Base-by-base conservation (phyloP, 23 tunicate genomes). In the Trididemnum miniatum region DNA sequence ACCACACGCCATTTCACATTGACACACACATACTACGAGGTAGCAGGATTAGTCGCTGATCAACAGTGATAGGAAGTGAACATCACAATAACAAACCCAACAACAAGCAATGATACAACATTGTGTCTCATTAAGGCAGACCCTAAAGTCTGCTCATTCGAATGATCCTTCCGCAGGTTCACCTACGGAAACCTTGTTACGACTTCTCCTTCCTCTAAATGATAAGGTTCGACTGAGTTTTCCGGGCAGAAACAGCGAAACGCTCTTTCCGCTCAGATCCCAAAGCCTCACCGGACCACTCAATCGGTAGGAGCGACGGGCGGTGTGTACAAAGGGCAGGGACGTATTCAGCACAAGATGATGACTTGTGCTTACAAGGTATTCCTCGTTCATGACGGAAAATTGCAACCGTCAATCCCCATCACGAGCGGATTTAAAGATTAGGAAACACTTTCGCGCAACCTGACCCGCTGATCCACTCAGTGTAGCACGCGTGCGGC, bases 401-500 rank as follows among this genome's bases (percentile, higher is more conserved):
- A 72, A 72, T 72, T 72, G 36, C 78, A 72, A 72, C 22, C 36
- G 59, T 59, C 78, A 31, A 72, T 72, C 78, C 78, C 78, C 31
- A 72, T 23, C 78, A 72, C 78, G 78, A 72, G 59, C 22, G 49
- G 78, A 59, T 54, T 72, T 72, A 54, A 72, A 59, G 78, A 31
- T 72, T 72, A 72, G 59, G 59, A 31, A 18, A 9, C 57, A 12
- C 57, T 49, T 18, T 49, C 57, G 57, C 15, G 57, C 12, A 49
- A 9, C 15, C 15, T 9, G 28, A 23, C 31, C 7, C 28, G 31
- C 28, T 25, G 30, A 64, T 27, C 30, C 28, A 9, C 12, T 86
- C 83, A 82, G 49, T 85, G 89, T 85, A 85, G 89, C 89, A 85
- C 89, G 89, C 89, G 89, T 85, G 89, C 89, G 89, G 89, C 89